These are phyloP conservation scores for Paguma larvata DNA, from an alignment of 2,797 vertebrate species.

Conservation along the genomic window DNA sequence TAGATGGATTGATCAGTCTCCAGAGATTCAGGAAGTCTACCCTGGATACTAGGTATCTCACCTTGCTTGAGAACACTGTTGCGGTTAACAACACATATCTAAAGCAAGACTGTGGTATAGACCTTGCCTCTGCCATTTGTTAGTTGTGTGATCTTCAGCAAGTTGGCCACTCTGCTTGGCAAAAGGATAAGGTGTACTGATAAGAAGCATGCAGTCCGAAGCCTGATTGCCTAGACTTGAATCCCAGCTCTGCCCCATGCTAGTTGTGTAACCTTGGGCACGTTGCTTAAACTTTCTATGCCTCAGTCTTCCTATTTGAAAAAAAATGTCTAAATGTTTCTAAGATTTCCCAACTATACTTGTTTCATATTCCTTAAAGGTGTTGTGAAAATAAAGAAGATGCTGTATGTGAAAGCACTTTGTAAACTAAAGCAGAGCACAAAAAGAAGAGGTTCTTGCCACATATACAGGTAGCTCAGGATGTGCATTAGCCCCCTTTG, in stretches of 20 bases:
- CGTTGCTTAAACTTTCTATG: slow-evolving; percentile 22
- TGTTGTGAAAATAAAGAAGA: neutral
- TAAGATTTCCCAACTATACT: neutral
- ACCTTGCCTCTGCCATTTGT: neutral
- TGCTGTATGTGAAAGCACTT: neutral
- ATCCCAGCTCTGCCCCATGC: neutral
- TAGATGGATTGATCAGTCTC: neutral
- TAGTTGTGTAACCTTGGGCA: slow-evolving; percentile 7
- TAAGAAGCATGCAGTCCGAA: neutral
- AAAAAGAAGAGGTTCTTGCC: neutral
- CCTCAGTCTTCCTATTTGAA: slow-evolving; percentile 11
- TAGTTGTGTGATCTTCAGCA: neutral
- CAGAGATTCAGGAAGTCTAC: neutral
- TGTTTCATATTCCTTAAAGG: neutral
- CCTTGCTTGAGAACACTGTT: neutral
- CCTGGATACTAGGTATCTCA: neutral
- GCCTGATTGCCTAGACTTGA: neutral
- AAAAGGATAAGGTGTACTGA: neutral
- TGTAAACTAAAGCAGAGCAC: neutral
- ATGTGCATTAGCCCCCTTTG: neutral
- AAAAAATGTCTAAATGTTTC: neutral
- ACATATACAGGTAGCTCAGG: neutral
- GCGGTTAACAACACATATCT: neutral
- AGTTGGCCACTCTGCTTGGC: neutral
- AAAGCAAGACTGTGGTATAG: neutral